Base-by-base conservation (phyloP, 2,113 vertebrate species). In the Plectropomus leopardus region DNA sequence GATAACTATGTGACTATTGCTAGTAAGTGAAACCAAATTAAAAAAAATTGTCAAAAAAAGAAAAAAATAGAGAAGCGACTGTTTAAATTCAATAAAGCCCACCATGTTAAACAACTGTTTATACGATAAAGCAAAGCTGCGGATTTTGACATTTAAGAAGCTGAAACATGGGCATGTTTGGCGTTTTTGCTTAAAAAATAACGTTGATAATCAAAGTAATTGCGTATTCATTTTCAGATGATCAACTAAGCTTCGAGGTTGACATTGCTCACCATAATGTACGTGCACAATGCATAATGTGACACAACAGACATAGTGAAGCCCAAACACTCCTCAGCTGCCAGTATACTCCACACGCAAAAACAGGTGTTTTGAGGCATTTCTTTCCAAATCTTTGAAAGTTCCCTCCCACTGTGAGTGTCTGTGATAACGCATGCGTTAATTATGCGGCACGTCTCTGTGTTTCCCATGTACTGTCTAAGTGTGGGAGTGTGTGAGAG, bases 391-490 rank as follows among this genome's bases (percentile, higher is more conserved):
- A 36, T 13, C 55, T 36, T 14, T 65, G 57, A 70, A 58, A 40
- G 4, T 24, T 5, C n/a, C 13, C 59, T 67, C 58, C 57, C 14
- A 15, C 15, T 9, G 13, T 23, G 32, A 34, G 40, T 2, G 11
- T 50, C 60, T 71, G 58, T 80, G n/a, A n/a, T 60, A 7, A 32
- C 48, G 23, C 60, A 50, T 60, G 2, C 10, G 4, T 3, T 72
- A 67, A 67, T 50, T 51, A 61, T n/a, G 19, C n/a, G n/a, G n/a
- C 64, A 28, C 11, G 73, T 86, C 40, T 76, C 28, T 60, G 66
- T 64, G 70, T 71, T 47, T 73, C 67, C 15, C 50, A 36, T 60
- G 3, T 3, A 3, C 60, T 15, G 76, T 70, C 21, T 11, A 19
- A 54, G 28, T 26, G 67, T 74, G 63, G 16, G 30, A 74, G 74